phyloP scores from a whole-genome alignment of 37 sponge, comb jelly and placozoan species.

The Axinella damicornis region DNA sequence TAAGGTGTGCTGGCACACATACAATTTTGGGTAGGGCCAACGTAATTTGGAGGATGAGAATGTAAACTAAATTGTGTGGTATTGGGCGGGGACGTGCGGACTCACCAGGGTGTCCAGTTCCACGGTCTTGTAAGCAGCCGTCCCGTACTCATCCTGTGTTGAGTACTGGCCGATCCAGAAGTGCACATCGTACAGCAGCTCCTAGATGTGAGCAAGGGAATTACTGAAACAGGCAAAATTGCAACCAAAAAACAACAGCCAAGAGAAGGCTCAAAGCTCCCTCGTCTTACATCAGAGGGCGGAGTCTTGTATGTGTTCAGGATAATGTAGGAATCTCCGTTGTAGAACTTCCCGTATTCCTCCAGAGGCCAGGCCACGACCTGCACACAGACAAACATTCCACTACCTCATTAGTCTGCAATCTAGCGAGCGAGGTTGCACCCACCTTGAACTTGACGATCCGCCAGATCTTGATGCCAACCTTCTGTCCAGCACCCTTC shows the following conservation, averaged over 20 bases:
- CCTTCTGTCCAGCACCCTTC: constrained; percentile 86
- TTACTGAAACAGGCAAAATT: no score
- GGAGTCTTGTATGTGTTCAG: constrained; percentile 95
- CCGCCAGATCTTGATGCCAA: constrained; percentile 96
- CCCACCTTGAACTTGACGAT: constrained; percentile 97
- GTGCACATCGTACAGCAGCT: constrained; percentile 91
- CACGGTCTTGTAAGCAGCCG: constrained; percentile 99
- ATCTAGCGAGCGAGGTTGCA: no score
- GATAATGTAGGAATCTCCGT: constrained; percentile 98
- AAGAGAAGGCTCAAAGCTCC: neutral
- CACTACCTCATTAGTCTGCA: no score
- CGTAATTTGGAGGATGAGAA: no score
- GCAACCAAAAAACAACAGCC: neutral
- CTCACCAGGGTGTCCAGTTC: constrained; percentile 98
- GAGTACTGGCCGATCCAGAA: constrained; percentile 98
- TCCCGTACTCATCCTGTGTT: constrained; percentile 99
- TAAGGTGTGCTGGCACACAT: no score
- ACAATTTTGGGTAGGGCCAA: no score
- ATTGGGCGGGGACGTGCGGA: neutral
- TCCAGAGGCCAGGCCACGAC: constrained; percentile 89
- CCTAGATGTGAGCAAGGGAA: constrained; percentile 38
- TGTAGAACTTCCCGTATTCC: constrained; percentile 95
- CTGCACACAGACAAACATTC: constrained; percentile 1
- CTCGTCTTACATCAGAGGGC: constrained; percentile 30
- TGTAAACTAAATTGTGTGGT: no score